Conservation (phyloP, 2,113 vertebrate species). For the Acanthisitta chloris region DNA sequence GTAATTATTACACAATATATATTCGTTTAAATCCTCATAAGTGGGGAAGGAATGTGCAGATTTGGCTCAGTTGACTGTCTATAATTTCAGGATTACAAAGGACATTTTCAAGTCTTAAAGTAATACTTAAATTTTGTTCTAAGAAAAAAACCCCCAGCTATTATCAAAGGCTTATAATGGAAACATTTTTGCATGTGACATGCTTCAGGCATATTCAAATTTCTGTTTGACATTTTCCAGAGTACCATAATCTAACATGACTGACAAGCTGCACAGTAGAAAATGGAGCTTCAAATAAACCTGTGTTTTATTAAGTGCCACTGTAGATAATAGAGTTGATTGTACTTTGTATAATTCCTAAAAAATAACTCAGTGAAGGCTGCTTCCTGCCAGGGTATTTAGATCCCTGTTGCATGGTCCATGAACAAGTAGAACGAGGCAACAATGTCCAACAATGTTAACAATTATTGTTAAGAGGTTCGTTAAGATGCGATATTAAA, state of each 20-base stretch:
- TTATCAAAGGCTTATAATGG: background rate
- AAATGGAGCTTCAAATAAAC: background rate
- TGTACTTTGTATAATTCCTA: background rate
- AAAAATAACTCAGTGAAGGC: background rate
- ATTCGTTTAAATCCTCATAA: background rate
- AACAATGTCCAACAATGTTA: too few relatives aligned
- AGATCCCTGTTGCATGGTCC: background rate
- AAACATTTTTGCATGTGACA: background rate
- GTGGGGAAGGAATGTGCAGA: background rate
- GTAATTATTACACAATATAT: background rate
- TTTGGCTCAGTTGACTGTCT: background rate
- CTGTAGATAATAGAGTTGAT: background rate
- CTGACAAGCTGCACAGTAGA: background rate
- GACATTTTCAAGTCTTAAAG: background rate
- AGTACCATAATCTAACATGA: background rate
- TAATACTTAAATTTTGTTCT: background rate
- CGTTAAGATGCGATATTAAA: background rate
- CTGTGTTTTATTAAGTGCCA: background rate
- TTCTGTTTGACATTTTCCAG: conserved; percentile 15
- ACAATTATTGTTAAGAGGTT: background rate
- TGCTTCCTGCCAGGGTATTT: background rate
- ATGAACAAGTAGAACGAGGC: background rate
- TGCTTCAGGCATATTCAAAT: background rate
- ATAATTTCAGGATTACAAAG: background rate
- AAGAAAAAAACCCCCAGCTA: background rate